These are phyloP conservation scores for Gulo gulo DNA, from an alignment of 2,113 vertebrate genomes.

Conservation along the genomic window DNA sequence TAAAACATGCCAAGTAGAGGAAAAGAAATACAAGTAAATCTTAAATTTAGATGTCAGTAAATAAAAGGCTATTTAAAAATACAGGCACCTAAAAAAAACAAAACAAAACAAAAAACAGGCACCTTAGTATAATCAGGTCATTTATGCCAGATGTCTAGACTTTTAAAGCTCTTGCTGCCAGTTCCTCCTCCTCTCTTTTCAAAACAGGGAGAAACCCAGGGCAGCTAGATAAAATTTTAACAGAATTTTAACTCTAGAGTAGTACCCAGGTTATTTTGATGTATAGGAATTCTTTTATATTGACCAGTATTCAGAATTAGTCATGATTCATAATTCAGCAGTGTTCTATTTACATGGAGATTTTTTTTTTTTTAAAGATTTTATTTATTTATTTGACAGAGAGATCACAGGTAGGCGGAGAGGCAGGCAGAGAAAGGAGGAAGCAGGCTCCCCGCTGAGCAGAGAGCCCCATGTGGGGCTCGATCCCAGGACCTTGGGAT, in stretches of 20 bases:
- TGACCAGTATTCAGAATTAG: conserved; percentile 25
- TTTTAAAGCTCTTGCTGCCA: background rate
- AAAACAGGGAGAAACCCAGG: background rate
- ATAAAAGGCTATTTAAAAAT: background rate
- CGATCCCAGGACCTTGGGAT: too few relatives aligned
- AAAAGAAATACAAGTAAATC: conserved; percentile 22
- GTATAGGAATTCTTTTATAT: conserved; percentile 31
- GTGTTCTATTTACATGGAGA: background rate
- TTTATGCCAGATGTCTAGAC: background rate
- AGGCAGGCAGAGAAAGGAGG: too few relatives aligned
- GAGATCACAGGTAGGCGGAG: too few relatives aligned
- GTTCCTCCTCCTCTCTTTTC: background rate
- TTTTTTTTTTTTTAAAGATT: background rate
- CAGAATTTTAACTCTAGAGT: background rate
- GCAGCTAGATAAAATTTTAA: background rate
- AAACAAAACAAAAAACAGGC: background rate
- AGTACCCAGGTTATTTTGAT: background rate
- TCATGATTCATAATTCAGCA: conserved; percentile 33
- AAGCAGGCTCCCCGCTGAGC: too few relatives aligned
- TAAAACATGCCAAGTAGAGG: background rate
- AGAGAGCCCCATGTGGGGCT: too few relatives aligned
- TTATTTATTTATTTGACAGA: too few relatives aligned
- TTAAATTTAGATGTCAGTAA: background rate
- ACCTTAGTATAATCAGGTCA: background rate
- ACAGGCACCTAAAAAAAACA: conserved; percentile 25